Evolutionary conservation across 2,113 vertebrate species (phyloP).

Genomic region (Tachuris rubrigastra): DNA sequence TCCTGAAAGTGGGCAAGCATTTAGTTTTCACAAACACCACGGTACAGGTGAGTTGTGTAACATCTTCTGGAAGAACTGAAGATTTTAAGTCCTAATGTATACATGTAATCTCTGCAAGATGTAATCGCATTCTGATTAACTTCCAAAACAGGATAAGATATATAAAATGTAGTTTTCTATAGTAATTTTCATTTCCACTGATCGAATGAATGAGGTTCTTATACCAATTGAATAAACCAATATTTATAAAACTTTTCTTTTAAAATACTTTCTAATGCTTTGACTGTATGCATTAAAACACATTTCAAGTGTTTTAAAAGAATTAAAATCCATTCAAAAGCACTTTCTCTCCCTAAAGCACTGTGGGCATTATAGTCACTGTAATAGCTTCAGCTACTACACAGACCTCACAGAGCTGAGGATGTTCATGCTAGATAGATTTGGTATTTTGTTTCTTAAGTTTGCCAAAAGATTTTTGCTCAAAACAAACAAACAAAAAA

Average conservation of each 20-base stretch:
- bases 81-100: not conserved
- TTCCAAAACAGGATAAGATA: not conserved
- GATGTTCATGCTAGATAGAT: not conserved
- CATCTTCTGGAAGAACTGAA: not conserved
- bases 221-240: not conserved
- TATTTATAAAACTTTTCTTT: not conserved
- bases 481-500: not conserved
- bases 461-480: not conserved
- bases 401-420: not conserved
- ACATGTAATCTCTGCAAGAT: not conserved
- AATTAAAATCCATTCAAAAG: not conserved
- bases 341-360: not conserved
- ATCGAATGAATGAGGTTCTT: not conserved
- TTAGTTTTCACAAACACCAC: not conserved
- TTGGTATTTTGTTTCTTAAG: not conserved
- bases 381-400: not conserved
- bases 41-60: not conserved
- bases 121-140: not conserved
- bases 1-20: not conserved
- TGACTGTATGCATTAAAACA: not conserved
- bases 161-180: not conserved
- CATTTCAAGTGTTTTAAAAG: not conserved
- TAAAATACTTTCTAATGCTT: not conserved
- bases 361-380: not conserved
- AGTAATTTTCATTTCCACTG: not conserved